Evolutionary conservation across 1,140 invertebrate species (phyloP).

Genomic region (honey bee (Apis mellifera)): Amel_HAv3.1 CM009931.2:18113501-18114000

Average conservation of each 20-base stretch:
- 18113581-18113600: conserved; percentile 17
- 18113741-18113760: neutral
- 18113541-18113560: neutral
- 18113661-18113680: conserved; percentile 22
- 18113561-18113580: neutral
- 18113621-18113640: conserved; percentile 11
- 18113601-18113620: neutral
- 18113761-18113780: neutral
- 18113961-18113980: no score
- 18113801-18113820: no score
- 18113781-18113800: no score
- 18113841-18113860: no score
- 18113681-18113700: neutral
- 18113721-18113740: conserved; percentile 1
- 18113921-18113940: no score
- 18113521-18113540: neutral
- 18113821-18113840: no score
- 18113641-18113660: neutral
- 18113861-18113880: no score
- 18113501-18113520: no score
- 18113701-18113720: neutral
- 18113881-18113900: no score
- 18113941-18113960: no score
- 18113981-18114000: no score
- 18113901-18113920: no score